phyloP scores from a whole-genome alignment of 92 coral and sea anemone species.

The Muricea muricata region DNA sequence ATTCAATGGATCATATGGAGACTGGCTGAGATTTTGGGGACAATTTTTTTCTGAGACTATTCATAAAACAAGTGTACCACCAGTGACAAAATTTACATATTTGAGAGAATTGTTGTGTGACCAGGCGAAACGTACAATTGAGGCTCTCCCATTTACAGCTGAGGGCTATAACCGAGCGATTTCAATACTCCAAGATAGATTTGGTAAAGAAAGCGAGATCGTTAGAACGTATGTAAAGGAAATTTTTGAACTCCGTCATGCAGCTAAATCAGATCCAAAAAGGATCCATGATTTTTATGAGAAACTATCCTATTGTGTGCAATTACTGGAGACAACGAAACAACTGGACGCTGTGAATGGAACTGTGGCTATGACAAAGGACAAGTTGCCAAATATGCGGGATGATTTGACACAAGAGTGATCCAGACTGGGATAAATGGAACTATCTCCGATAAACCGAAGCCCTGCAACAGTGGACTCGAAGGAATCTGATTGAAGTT shows the following conservation, averaged over 20 bases:
- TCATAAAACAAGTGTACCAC: constrained; percentile 18
- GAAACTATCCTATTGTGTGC: constrained; percentile 3
- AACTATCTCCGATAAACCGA: constrained; percentile 7
- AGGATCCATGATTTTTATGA: constrained; percentile 14
- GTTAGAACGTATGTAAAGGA: neutral
- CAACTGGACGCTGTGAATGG: constrained; percentile 21
- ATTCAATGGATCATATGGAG: neutral
- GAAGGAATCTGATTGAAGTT: constrained; percentile 40
- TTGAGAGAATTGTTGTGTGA: constrained; percentile 13
- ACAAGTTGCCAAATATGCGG: neutral
- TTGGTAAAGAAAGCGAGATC: neutral
- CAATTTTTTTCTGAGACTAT: constrained; percentile 35
- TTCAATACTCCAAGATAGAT: neutral
- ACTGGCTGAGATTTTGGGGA: constrained; percentile 19
- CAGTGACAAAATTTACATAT: constrained; percentile 36
- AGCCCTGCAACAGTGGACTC: constrained; percentile 28
- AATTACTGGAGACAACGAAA: constrained; percentile 15
- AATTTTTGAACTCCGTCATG: neutral
- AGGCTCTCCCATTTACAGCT: neutral
- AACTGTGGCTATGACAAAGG: neutral
- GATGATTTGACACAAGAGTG: constrained; percentile 9
- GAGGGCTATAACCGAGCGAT: neutral
- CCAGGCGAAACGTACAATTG: neutral
- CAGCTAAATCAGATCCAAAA: neutral
- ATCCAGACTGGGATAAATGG: constrained; percentile 43